Evolutionary conservation across 2,888 invertebrate species (phyloP).

Genomic region (Drosophila borborema): DNA sequence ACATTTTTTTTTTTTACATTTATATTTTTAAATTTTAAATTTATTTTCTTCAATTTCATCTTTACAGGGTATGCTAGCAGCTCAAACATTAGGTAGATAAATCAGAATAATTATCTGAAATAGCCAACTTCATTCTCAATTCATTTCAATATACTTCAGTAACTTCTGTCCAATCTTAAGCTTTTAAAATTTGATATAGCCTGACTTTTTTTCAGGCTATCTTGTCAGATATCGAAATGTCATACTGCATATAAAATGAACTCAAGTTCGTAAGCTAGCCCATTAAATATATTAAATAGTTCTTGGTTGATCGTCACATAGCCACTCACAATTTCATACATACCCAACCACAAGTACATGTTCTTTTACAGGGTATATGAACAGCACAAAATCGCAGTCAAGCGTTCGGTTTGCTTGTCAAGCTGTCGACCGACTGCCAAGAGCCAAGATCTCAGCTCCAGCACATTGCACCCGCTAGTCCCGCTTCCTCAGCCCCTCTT

Average conservation of each 20-base stretch:
- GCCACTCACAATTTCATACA: too few relatives aligned
- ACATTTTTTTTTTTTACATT: too few relatives aligned
- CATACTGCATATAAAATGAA: not conserved
- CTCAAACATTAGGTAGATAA: not conserved
- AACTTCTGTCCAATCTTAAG: too few relatives aligned
- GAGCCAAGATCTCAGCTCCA: slow-evolving; percentile 15
- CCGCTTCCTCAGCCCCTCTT: not conserved
- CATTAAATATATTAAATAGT: not conserved
- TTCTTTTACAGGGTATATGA: slow-evolving; percentile 33
- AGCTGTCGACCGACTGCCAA: slow-evolving; percentile 43
- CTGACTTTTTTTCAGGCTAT: not conserved
- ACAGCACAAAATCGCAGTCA: slow-evolving; percentile 1
- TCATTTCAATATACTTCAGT: too few relatives aligned
- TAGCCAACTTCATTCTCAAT: too few relatives aligned
- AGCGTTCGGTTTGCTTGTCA: slow-evolving; percentile 45
- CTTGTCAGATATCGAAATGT: not conserved
- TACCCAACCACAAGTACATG: not conserved
- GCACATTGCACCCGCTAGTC: not conserved
- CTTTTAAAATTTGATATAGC: not conserved
- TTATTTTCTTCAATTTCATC: too few relatives aligned
- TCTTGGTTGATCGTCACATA: not conserved
- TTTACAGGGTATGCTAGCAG: too few relatives aligned
- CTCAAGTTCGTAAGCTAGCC: not conserved
- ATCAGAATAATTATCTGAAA: too few relatives aligned
- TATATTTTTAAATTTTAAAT: too few relatives aligned